Evolutionary conservation across 2,797 vertebrate genomes (phyloP), one percentile per base, ranked within the genome.

Genomic region (Lepus oiostolus): DNA sequence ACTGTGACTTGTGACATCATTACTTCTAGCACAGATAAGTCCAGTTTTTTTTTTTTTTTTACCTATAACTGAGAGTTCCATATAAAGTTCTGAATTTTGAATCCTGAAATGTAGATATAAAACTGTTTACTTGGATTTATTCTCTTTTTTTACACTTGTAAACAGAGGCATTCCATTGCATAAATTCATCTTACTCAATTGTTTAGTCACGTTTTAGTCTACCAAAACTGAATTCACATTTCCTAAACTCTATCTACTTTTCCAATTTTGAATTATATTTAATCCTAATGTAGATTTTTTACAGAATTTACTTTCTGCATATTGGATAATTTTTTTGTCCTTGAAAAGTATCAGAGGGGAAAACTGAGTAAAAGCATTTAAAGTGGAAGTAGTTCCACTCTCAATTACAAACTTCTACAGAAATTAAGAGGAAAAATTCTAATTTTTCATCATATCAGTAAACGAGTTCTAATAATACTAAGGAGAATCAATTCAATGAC

Each of bases 381-480:
- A 91, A 89, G 65, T 54, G 38, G 7, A 11, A 26, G 11, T 17
- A 75, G 24, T 6, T 77, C 28, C 12, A 85, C 47, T 93, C 22
- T 94, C 5, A 84, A 71, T 47, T 26, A 94, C 16, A 86, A 93
- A n/a, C 24, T 24, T 67, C 32, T 58, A 62, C 2, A 80, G 35
- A 96, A 92, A 81, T 35, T 2, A 68, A 90, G 84, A 79, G 12
- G 60, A 8, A 76, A 92, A 83, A n/a, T 63, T 65, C 87, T 84
- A 70, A 35, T 87, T 60, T 24, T 0, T 83, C 21, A 82, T 0
- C 63, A 76, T 88, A 70, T 58, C 35, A 85, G 26, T 71, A 81
- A 95, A 84, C 85, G 90, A 68, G 7, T 93, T 95, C 28, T 70
- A 96, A 58, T 76, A 24, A 90, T 88, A 72, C 11, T 75, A 85